phyloP scores from a whole-genome alignment of 2,888 invertebrate species.

The Glomeris marginata region DNA sequence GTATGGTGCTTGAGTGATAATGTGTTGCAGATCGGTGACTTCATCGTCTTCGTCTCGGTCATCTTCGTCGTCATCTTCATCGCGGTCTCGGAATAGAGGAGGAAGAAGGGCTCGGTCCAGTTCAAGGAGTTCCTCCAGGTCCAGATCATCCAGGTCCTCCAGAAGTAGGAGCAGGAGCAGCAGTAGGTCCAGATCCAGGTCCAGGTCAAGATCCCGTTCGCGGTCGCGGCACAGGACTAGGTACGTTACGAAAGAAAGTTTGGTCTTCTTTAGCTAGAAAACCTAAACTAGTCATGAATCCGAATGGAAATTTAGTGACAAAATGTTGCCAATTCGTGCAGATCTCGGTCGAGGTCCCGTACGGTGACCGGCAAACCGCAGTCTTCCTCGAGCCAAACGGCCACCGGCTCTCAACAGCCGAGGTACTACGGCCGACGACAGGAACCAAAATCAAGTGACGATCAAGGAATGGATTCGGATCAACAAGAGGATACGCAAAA shows the following conservation, averaged over 20 bases:
- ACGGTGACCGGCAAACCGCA: too few relatives aligned
- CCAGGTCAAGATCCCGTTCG: slow-evolving; percentile 10
- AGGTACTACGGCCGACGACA: too few relatives aligned
- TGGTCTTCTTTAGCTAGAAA: neutral
- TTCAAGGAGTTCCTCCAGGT: slow-evolving; percentile 22
- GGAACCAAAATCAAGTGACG: too few relatives aligned
- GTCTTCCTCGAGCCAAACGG: too few relatives aligned
- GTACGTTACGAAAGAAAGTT: too few relatives aligned
- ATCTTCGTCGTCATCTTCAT: slow-evolving; percentile 20
- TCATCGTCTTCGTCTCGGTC: slow-evolving; percentile 16
- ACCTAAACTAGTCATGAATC: neutral
- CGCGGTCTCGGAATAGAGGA: slow-evolving; percentile 24
- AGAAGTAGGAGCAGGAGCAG: slow-evolving; percentile 2
- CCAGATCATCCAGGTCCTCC: slow-evolving; percentile 12
- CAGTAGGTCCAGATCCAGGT: slow-evolving; percentile 10
- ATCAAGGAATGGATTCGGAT: too few relatives aligned
- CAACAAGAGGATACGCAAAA: too few relatives aligned
- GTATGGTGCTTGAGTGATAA: too few relatives aligned
- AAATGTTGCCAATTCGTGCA: too few relatives aligned
- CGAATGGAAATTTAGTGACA: too few relatives aligned
- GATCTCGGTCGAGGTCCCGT: too few relatives aligned
- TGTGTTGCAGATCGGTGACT: neutral
- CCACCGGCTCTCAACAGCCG: too few relatives aligned
- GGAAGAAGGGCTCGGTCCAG: slow-evolving; percentile 16
- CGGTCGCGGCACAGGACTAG: neutral